Percentiles rank a stretch among this genome's conserved stretches.
phyloP scores from a whole-genome alignment of 37 sponge, comb jelly and placozoan species.

The Spongilla lacustris region DNA sequence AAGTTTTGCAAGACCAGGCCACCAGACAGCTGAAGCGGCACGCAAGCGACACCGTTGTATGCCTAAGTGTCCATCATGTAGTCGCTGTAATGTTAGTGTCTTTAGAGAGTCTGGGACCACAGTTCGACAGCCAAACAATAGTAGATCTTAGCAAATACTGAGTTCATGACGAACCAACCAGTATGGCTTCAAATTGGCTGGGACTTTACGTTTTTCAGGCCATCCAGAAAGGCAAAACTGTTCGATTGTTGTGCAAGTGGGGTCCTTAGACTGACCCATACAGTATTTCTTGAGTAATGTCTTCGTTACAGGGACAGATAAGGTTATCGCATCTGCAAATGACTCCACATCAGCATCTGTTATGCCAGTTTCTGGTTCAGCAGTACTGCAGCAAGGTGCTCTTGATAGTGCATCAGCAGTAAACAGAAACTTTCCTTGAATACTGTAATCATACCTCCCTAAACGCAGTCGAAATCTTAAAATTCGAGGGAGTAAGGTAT shows the following conservation, averaged over 20 bases:
- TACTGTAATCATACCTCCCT: background rate
- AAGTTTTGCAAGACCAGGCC: constrained; percentile 12
- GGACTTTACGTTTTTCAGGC: constrained; percentile 3
- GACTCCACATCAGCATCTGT: background rate
- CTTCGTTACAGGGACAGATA: too few relatives aligned
- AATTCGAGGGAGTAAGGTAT: constrained; percentile 32
- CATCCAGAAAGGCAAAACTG: constrained; percentile 13
- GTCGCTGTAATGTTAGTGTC: background rate
- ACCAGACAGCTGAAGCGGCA: constrained; percentile 16
- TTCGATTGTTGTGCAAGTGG: background rate
- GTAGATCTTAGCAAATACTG: background rate
- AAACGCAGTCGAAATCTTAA: constrained; percentile 21
- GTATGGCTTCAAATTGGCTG: background rate
- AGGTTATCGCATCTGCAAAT: too few relatives aligned
- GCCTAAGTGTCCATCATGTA: constrained; percentile 25
- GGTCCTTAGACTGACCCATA: background rate
- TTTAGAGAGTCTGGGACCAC: constrained; percentile 7
- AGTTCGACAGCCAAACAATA: constrained; percentile 7
- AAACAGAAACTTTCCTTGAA: constrained; percentile 19
- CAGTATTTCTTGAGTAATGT: too few relatives aligned
- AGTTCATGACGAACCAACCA: constrained; percentile 8
- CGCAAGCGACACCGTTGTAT: constrained; percentile 5
- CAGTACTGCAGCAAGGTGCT: background rate
- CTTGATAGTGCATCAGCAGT: constrained; percentile 29
- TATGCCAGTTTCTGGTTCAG: background rate